Percentiles rank a stretch among this genome's conserved stretches.
phyloP scores from a whole-genome alignment of 1,140 invertebrate species.

The Drosophila lacertosa region DNA sequence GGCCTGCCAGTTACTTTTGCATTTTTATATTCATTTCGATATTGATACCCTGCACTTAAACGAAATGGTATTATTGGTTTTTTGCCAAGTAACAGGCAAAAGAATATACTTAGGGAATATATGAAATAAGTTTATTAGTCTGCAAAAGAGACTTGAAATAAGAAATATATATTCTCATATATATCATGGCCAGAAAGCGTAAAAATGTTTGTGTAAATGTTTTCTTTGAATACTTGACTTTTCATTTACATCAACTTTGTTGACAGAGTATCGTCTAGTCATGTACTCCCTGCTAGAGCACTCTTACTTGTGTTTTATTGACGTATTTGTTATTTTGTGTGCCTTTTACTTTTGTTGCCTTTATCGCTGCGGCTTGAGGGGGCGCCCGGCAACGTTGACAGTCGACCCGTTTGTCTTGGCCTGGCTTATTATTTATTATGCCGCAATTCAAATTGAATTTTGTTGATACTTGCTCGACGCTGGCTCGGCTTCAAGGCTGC shows the following conservation, averaged over 20 bases:
- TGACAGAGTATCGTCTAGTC: too few species aligned
- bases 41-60: background rate
- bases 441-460: constrained; percentile 75
- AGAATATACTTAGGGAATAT: too few species aligned
- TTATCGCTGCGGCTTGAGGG: constrained; percentile 7
- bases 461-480: constrained; percentile 55
- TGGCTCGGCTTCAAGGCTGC: background rate
- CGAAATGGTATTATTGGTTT: too few species aligned
- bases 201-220: too few species aligned
- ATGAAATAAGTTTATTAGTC: too few species aligned
- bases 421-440: constrained; percentile 71
- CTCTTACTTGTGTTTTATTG: constrained; percentile 39
- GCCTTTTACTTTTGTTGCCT: constrained; percentile 34
- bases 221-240: too few species aligned
- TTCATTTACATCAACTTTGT: too few species aligned
- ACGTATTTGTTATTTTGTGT: constrained; percentile 39
- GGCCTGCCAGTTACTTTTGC: constrained; percentile 48
- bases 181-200: too few species aligned
- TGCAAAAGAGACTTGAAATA: too few species aligned
- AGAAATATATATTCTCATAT: too few species aligned
- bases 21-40: constrained; percentile 48
- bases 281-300: too few species aligned
- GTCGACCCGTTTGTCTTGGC: constrained; percentile 48
- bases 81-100: too few species aligned
- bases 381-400: constrained; percentile 46